A percentile compares a stretch with the other conserved stretches of the same genome.
phyloP scores from a whole-genome alignment of 2,888 invertebrate genomes.

The Coenonympha glycerion region DNA sequence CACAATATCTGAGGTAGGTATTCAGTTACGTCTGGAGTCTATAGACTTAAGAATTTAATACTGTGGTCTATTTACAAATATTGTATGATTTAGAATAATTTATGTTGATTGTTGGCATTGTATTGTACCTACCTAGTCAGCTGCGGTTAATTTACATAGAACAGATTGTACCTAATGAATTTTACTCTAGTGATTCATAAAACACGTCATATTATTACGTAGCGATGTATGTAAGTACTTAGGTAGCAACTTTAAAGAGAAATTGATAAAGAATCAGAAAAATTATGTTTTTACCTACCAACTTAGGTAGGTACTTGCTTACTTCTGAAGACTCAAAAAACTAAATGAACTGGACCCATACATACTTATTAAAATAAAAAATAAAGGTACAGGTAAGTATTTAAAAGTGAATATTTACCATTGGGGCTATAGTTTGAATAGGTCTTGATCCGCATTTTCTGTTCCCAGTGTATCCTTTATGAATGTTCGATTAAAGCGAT shows the following conservation, averaged over 20 bases:
- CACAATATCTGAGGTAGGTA: too few species aligned
- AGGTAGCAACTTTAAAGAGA: background rate
- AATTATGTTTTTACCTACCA: background rate
- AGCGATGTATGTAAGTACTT: too few species aligned
- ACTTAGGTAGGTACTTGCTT: background rate
- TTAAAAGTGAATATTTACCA: too few species aligned
- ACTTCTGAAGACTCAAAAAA: background rate
- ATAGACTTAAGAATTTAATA: too few species aligned
- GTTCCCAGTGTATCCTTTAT: constrained; percentile 74
- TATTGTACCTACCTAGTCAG: background rate
- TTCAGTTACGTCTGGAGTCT: too few species aligned
- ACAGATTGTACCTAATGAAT: constrained; percentile 4
- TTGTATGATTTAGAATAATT: too few species aligned
- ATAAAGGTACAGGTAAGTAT: too few species aligned
- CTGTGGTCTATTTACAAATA: too few species aligned
- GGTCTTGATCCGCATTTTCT: constrained; percentile 74
- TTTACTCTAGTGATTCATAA: background rate
- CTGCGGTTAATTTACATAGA: constrained; percentile 2
- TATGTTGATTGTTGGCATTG: too few species aligned
- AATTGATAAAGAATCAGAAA: background rate
- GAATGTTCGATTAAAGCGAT: constrained; percentile 57
- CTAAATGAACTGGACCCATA: too few species aligned
- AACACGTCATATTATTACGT: constrained; percentile 3
- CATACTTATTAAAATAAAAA: too few species aligned
- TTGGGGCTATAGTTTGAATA: constrained; percentile 70